Percentiles rank a stretch among this genome's conserved stretches.
These are phyloP conservation scores for Axinella damicornis DNA, from an alignment of 37 sponge, comb jelly and placozoan genomes.

Conservation along the genomic window DNA sequence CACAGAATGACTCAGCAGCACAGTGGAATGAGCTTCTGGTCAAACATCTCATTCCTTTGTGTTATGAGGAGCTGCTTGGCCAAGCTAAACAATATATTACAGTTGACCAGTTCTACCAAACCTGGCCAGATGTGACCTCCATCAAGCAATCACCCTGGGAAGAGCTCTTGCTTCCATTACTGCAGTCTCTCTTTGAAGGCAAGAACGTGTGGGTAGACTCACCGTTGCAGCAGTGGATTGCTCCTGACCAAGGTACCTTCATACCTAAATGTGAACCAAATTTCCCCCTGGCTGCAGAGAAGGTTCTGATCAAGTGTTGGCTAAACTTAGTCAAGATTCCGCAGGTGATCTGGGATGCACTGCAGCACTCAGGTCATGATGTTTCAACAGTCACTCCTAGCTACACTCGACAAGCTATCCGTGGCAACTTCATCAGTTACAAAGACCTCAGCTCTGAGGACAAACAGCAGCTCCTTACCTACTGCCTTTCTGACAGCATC, in stretches of 20 bases:
- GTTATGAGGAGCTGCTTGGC: conserved; percentile 28
- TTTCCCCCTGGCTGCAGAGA: neutral
- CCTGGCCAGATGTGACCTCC: conserved; percentile 30
- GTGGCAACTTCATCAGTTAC: conserved; percentile 9
- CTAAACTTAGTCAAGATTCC: conserved; percentile 10
- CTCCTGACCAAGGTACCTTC: neutral
- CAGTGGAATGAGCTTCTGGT: conserved; percentile 64
- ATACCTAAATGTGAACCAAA: neutral
- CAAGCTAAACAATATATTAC: conserved; percentile 1
- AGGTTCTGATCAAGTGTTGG: conserved; percentile 8
- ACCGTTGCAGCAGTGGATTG: neutral
- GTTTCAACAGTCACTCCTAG: conserved; percentile 22
- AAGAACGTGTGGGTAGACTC: neutral
- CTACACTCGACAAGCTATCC: neutral
- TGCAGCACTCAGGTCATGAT: neutral
- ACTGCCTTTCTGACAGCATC: conserved; percentile 46
- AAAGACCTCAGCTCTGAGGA: neutral
- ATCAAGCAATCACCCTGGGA: conserved; percentile 17
- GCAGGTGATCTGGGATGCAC: conserved; percentile 4
- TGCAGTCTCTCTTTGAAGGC: neutral
- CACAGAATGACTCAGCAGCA: conserved; percentile 30
- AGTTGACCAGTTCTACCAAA: conserved; percentile 11
- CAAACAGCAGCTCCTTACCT: conserved; percentile 33
- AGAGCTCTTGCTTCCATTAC: neutral
- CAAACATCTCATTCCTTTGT: conserved; percentile 24